These are phyloP conservation scores for Rugalucina vietnamica DNA, from an alignment of 2,888 invertebrate genomes.

Conservation along the genomic window DNA sequence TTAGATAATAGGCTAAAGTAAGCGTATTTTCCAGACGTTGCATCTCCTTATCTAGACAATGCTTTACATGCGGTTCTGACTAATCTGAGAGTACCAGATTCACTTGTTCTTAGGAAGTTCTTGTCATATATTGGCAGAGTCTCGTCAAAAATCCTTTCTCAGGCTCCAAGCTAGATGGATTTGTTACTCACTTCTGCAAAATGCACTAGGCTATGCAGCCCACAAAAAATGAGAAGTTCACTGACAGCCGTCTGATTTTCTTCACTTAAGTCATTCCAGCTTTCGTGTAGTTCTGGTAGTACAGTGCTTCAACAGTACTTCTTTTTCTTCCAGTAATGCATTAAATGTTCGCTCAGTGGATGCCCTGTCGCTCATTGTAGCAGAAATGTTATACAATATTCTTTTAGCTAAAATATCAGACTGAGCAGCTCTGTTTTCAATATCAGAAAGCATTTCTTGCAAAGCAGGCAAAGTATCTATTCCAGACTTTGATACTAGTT, in stretches of 20 bases:
- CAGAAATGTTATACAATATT: background rate
- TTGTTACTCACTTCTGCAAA: slow-evolving; percentile 22
- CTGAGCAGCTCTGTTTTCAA: slow-evolving; percentile 22
- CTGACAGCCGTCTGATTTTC: slow-evolving; percentile 11
- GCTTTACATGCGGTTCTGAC: slow-evolving; percentile 31
- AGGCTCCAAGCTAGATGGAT: background rate
- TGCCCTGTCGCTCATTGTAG: too few relatives aligned
- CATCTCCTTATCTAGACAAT: slow-evolving; percentile 39
- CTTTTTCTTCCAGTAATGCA: slow-evolving; percentile 10
- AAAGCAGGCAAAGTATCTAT: slow-evolving; percentile 23
- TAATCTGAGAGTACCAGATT: slow-evolving; percentile 34
- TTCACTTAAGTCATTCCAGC: slow-evolving; percentile 1
- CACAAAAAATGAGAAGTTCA: slow-evolving; percentile 29
- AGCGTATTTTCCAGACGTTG: slow-evolving; percentile 43
- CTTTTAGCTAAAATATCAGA: background rate
- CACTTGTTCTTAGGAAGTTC: background rate
- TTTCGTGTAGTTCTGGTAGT: slow-evolving; percentile 6
- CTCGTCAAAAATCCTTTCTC: slow-evolving; percentile 18
- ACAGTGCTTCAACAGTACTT: background rate
- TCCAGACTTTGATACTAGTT: slow-evolving; percentile 29
- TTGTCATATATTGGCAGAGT: background rate
- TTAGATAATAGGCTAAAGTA: slow-evolving; percentile 35
- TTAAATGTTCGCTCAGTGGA: slow-evolving; percentile 23
- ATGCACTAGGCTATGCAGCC: slow-evolving; percentile 32
- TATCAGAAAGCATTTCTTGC: slow-evolving; percentile 35